These are phyloP conservation scores for Apamea monoglypha DNA, from an alignment of 2,888 invertebrate genomes.

Conservation along the genomic window DNA sequence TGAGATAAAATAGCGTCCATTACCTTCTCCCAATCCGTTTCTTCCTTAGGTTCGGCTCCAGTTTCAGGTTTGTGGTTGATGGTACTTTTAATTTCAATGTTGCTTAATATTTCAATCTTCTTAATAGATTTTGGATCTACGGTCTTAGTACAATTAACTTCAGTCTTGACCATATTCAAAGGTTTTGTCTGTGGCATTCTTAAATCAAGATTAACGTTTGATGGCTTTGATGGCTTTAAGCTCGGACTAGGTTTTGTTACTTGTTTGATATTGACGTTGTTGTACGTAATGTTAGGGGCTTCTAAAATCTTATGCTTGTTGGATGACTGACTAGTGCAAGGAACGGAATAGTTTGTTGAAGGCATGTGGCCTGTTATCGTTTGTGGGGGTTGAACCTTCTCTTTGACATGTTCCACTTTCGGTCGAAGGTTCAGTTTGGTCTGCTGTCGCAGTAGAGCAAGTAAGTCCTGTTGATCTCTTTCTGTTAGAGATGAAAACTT, in stretches of 20 bases:
- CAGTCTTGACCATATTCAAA: conserved; percentile 61
- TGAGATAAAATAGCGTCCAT: conserved; percentile 81
- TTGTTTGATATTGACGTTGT: conserved; percentile 46
- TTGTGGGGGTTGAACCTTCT: conserved; percentile 29
- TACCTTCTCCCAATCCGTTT: conserved; percentile 82
- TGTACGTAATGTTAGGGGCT: conserved; percentile 17
- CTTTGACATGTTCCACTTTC: conserved; percentile 40
- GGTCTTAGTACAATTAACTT: conserved; percentile 40
- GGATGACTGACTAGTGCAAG: conserved; percentile 47
- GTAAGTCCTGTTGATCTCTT: conserved; percentile 79
- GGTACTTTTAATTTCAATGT: conserved; percentile 47
- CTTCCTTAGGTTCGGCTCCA: conserved; percentile 37
- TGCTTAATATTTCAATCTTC: conserved; percentile 53
- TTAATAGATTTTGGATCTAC: conserved; percentile 38
- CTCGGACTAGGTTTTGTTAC: conserved; percentile 39
- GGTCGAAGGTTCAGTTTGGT: conserved; percentile 64
- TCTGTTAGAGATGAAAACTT: conserved; percentile 70
- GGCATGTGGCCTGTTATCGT: conserved; percentile 33
- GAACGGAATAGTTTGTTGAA: conserved; percentile 17
- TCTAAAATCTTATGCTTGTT: conserved; percentile 45
- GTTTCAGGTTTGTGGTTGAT: conserved; percentile 20
- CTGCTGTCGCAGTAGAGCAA: conserved; percentile 78
- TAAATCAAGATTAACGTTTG: conserved; percentile 31
- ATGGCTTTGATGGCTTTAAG: conserved; percentile 41
- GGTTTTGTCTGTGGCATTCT: conserved; percentile 48